A percentile compares a stretch with the other conserved stretches of the same genome.
Conservation (phyloP, 2,888 invertebrate species). For the Drosophila mimica region DNA sequence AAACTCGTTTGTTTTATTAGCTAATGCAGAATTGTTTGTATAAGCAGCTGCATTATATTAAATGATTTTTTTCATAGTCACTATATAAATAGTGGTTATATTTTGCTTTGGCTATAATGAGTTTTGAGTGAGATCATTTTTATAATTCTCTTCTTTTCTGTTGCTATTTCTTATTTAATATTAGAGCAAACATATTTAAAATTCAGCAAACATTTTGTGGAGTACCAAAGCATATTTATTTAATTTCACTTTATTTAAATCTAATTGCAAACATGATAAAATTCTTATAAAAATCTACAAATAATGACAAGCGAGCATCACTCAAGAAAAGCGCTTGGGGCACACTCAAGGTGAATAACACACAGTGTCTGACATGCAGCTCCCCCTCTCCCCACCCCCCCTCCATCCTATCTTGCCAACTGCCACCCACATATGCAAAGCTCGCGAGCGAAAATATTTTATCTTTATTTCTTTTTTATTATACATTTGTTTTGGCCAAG, state of each 20-base stretch:
- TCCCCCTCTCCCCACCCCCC: not conserved
- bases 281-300: not conserved
- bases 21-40: constrained; percentile 1
- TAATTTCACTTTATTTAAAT: not conserved
- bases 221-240: not conserved
- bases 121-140: constrained; percentile 1
- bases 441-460: constrained; percentile 28
- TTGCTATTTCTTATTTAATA: not conserved
- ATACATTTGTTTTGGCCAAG: constrained; percentile 57
- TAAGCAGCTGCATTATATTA: constrained; percentile 13
- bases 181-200: not conserved
- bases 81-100: not conserved
- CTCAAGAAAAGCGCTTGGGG: constrained; percentile 11
- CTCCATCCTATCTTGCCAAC: not conserved
- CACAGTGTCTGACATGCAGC: constrained; percentile 15
- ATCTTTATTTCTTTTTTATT: constrained; percentile 17
- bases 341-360: constrained; percentile 51
- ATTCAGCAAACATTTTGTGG: not conserved
- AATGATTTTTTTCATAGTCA: not conserved
- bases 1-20: constrained; percentile 18
- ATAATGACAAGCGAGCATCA: constrained; percentile 1
- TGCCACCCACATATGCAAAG: constrained; percentile 11
- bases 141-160: not conserved
- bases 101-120: not conserved
- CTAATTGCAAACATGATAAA: not conserved